phyloP scores from a whole-genome alignment of 2,888 invertebrate genomes.

The Thera obeliscata region DNA sequence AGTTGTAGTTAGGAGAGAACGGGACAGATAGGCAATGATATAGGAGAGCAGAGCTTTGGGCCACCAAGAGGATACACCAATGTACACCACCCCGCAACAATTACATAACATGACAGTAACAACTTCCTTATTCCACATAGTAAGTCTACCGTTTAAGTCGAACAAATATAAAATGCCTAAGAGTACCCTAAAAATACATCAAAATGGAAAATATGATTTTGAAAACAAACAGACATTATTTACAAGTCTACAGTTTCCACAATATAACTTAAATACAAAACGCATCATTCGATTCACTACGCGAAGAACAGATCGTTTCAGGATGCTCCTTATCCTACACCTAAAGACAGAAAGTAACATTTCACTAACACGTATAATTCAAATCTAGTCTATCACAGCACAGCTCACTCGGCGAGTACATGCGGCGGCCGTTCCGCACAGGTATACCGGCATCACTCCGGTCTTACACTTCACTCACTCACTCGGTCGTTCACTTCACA shows the following conservation, averaged over 20 bases:
- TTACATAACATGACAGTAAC: constrained; percentile 68
- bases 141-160: constrained; percentile 61
- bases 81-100: constrained; percentile 63
- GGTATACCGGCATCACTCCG: neutral
- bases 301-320: constrained; percentile 55
- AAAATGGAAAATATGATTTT: constrained; percentile 74
- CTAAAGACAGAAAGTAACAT: constrained; percentile 65
- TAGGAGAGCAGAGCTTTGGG: constrained; percentile 32
- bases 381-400: constrained; percentile 82
- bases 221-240: constrained; percentile 72
- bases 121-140: constrained; percentile 63
- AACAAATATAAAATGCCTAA: constrained; percentile 80
- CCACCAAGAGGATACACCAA: constrained; percentile 51
- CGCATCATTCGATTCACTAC: constrained; percentile 60
- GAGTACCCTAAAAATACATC: constrained; percentile 79
- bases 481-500: constrained; percentile 38
- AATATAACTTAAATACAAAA: constrained; percentile 65
- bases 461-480: constrained; percentile 19
- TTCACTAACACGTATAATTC: constrained; percentile 66
- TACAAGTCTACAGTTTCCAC: constrained; percentile 74
- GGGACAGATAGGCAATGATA: constrained; percentile 24
- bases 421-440: constrained; percentile 47
- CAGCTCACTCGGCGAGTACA: constrained; percentile 74
- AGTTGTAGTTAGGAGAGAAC: constrained; percentile 36
- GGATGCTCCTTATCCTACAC: constrained; percentile 69